Conservation (phyloP, 2,797 vertebrate species). For the Sciurus carolinensis region DNA sequence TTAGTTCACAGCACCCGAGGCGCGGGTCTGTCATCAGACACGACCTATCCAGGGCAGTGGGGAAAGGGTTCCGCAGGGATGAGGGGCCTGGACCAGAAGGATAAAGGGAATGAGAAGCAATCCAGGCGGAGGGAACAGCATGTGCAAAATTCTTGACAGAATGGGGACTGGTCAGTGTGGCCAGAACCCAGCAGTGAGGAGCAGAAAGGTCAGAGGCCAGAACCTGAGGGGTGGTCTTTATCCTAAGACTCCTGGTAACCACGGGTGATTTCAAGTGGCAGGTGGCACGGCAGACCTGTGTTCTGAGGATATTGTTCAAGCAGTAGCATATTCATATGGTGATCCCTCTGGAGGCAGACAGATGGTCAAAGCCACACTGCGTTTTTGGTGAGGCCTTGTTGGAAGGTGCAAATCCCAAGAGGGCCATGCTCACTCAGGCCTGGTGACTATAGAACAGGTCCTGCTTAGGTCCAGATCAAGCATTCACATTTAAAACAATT, state of each 20-base stretch:
- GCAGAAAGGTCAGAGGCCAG: background rate
- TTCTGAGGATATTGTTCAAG: background rate
- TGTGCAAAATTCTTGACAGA: background rate
- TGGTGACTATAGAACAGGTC: background rate
- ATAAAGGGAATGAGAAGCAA: background rate
- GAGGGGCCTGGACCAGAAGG: rapidly evolving
- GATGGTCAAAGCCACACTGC: background rate
- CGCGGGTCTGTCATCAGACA: background rate
- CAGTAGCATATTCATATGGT: background rate
- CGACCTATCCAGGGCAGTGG: rapidly evolving
- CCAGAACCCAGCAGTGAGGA: background rate
- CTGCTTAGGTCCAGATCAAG: background rate
- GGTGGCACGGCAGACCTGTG: background rate
- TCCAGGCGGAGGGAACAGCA: background rate
- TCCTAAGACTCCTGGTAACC: background rate
- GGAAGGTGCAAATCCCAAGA: background rate
- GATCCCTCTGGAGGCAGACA: background rate
- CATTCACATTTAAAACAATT: background rate
- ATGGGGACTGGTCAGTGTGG: background rate
- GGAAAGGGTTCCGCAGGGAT: background rate
- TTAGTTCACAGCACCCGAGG: background rate
- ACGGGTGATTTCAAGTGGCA: background rate
- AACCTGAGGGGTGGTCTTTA: background rate
- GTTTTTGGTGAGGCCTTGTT: background rate
- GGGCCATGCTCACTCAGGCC: background rate